These are phyloP conservation scores for Cremastobaeus sp. DNA, from an alignment of 2,888 invertebrate species.

Conservation along the genomic window DNA sequence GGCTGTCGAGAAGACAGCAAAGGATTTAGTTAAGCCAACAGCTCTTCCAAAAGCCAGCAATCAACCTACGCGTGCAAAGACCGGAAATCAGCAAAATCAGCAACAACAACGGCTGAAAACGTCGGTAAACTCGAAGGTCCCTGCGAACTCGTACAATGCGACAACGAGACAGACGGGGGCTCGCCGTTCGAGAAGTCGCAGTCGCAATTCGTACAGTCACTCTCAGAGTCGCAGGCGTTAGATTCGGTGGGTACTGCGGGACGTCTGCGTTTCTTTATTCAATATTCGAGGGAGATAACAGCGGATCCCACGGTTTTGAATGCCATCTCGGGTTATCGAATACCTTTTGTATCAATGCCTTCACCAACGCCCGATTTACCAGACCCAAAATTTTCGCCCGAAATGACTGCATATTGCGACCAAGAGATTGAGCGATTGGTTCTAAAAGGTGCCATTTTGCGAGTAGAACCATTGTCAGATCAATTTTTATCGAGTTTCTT, in stretches of 20 bases:
- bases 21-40: slow-evolving; percentile 1
- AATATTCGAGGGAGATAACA: slow-evolving; percentile 15
- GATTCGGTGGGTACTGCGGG: slow-evolving; percentile 16
- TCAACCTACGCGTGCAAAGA: slow-evolving; percentile 1
- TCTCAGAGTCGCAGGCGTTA: slow-evolving; percentile 7
- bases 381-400: too few relatives aligned
- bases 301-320: slow-evolving; percentile 3
- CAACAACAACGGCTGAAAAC: too few relatives aligned
- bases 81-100: too few relatives aligned
- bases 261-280: background rate
- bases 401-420: background rate
- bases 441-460: background rate
- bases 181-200: slow-evolving; percentile 5
- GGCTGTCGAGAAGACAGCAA: slow-evolving; percentile 6
- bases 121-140: slow-evolving; percentile 20
- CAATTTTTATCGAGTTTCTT: slow-evolving; percentile 41
- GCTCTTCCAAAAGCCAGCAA: background rate
- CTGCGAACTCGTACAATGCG: background rate
- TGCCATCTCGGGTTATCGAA: slow-evolving; percentile 9
- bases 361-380: background rate
- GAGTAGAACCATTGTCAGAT: slow-evolving; percentile 7
- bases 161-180: slow-evolving; percentile 3
- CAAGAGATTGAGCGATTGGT: background rate
- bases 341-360: too few relatives aligned
- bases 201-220: background rate